Conservation (phyloP, 2,113 vertebrate genomes). For the Thymallus thymallus region DNA sequence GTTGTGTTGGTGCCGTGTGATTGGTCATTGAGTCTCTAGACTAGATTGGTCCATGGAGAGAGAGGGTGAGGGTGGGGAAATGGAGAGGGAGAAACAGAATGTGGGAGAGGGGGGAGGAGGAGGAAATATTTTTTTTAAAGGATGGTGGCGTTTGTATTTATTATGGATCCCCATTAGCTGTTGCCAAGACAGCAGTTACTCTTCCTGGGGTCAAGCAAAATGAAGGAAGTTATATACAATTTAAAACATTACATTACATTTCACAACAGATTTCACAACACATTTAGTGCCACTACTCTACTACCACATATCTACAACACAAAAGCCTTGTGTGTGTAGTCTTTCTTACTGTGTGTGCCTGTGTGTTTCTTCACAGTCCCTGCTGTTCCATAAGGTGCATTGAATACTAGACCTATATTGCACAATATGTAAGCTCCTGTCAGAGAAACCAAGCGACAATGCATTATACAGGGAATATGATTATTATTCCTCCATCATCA, state of each 20-base stretch:
- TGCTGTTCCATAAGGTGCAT: too few relatives aligned
- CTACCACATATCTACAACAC: too few relatives aligned
- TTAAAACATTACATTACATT: too few relatives aligned
- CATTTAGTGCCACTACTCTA: too few relatives aligned
- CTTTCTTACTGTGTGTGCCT: too few relatives aligned
- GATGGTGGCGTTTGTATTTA: not conserved
- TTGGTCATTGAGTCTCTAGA: slow-evolving; percentile 56
- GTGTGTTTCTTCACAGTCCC: too few relatives aligned
- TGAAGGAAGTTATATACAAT: too few relatives aligned
- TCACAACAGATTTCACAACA: too few relatives aligned
- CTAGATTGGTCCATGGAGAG: slow-evolving; percentile 3
- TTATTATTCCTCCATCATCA: not conserved
- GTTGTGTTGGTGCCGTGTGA: slow-evolving; percentile 63
- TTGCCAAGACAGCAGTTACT: too few relatives aligned
- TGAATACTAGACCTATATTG: slow-evolving; percentile 21
- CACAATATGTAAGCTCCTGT: slow-evolving; percentile 3
- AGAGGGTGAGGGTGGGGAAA: slow-evolving; percentile 6
- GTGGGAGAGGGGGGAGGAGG: not conserved
- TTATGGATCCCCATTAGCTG: too few relatives aligned
- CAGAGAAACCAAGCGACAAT: slow-evolving; percentile 15
- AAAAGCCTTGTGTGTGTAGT: too few relatives aligned
- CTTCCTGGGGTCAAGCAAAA: too few relatives aligned
- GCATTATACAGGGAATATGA: slow-evolving; percentile 14
- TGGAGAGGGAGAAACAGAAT: slow-evolving; percentile 5
- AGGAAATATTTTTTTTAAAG: not conserved